Evolutionary conservation across 2,113 vertebrate genomes (phyloP).

Genomic region (Silurus glanis): DNA sequence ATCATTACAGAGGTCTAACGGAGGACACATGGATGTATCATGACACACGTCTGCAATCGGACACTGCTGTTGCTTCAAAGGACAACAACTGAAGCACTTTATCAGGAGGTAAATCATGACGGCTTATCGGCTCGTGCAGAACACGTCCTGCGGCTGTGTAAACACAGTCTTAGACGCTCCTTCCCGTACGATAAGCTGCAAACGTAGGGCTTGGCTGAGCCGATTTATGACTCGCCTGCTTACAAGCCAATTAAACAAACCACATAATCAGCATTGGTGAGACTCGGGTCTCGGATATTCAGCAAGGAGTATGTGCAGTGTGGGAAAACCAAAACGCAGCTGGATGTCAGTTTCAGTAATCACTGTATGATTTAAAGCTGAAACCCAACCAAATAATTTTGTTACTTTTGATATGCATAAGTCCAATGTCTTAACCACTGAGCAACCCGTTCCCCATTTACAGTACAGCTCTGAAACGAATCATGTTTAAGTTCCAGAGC

Average conservation of each 20-base stretch:
- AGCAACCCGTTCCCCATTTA: too few species aligned
- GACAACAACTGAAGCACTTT: slow-evolving; percentile 2
- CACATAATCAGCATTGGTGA: background rate
- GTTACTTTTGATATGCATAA: too few species aligned
- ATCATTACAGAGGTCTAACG: background rate
- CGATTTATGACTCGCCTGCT: background rate
- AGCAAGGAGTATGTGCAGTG: background rate
- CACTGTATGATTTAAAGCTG: background rate
- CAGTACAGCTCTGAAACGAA: background rate
- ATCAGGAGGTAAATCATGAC: slow-evolving; percentile 31
- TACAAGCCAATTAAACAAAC: slow-evolving; percentile 26
- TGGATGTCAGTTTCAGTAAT: background rate
- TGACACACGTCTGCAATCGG: background rate
- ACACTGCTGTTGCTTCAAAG: slow-evolving; percentile 10
- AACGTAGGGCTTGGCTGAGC: background rate
- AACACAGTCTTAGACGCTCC: slow-evolving; percentile 15
- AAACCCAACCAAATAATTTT: background rate
- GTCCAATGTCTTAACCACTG: too few species aligned
- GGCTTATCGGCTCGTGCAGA: slow-evolving; percentile 27
- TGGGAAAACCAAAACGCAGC: background rate
- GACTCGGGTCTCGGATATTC: background rate
- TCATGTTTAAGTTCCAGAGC: background rate
- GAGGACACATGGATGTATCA: background rate
- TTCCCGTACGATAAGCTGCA: slow-evolving; percentile 13
- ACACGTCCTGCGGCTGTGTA: slow-evolving; percentile 9